phyloP scores from a whole-genome alignment of 1,140 invertebrate genomes.

The Melitaea cinxia region DNA sequence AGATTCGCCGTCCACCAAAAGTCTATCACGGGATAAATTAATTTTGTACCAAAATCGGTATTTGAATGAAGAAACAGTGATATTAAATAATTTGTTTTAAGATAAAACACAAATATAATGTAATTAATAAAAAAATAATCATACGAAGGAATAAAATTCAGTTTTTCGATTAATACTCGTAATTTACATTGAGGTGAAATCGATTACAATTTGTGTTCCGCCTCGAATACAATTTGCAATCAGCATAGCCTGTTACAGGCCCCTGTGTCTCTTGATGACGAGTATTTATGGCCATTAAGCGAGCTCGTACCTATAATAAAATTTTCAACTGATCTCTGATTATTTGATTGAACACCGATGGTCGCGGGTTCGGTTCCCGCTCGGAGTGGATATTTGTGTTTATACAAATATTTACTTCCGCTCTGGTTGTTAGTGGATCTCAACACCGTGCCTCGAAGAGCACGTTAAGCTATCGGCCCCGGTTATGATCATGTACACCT shows the following conservation, averaged over 20 bases:
- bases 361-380: too few species aligned
- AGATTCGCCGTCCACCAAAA: conserved; percentile 22
- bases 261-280: conserved; percentile 13
- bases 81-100: conserved; percentile 1
- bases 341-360: too few species aligned
- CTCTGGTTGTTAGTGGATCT: too few species aligned
- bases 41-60: conserved; percentile 21
- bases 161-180: neutral
- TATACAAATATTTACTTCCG: too few species aligned
- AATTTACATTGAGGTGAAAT: neutral
- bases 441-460: too few species aligned
- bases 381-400: too few species aligned
- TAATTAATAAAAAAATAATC: neutral
- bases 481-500: too few species aligned
- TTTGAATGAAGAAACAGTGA: conserved; percentile 8
- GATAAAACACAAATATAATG: neutral
- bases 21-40: conserved; percentile 15
- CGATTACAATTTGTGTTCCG: conserved; percentile 14
- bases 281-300: conserved; percentile 17
- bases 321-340: conserved; percentile 7
- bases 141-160: neutral
- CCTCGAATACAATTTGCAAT: conserved; percentile 21
- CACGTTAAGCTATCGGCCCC: too few species aligned
- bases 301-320: conserved; percentile 4
- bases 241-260: conserved; percentile 18